phyloP scores from a whole-genome alignment of 1,140 invertebrate genomes.

The Drosophila tristis region DNA sequence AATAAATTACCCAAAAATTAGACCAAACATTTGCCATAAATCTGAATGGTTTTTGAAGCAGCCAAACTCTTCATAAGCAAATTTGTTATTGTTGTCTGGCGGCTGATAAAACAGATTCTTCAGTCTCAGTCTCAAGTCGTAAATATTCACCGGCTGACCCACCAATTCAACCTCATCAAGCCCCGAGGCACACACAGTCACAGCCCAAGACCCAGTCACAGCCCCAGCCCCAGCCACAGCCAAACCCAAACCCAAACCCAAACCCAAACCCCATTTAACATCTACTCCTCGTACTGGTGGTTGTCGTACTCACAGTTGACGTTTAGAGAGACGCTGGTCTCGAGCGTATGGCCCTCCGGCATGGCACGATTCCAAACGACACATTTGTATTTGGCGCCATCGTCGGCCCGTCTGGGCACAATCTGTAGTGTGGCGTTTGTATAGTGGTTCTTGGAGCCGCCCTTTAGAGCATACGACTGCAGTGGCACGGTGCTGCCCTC shows the following conservation, averaged over 20 bases:
- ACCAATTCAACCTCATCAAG: conserved; percentile 15
- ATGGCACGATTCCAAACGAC: conserved; percentile 95
- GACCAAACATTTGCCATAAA: not conserved
- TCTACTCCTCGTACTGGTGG: conserved; percentile 85
- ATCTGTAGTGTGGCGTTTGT: conserved; percentile 91
- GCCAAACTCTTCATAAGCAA: conserved; percentile 18
- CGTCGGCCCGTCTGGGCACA: conserved; percentile 92
- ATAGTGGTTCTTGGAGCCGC: conserved; percentile 88
- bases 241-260: conserved; percentile 8
- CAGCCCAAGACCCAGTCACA: too few relatives aligned
- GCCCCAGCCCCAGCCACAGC: too few relatives aligned
- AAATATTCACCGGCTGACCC: conserved; percentile 38
- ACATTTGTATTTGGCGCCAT: conserved; percentile 92
- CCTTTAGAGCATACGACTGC: conserved; percentile 88
- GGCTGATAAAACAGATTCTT: conserved; percentile 27
- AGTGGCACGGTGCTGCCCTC: conserved; percentile 88
- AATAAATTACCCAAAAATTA: conserved; percentile 1
- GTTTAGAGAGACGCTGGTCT: conserved; percentile 91
- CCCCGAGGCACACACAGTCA: not conserved
- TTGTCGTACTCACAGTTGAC: conserved; percentile 94
- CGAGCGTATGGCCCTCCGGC: conserved; percentile 90
- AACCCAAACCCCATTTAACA: not conserved
- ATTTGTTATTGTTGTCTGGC: not conserved
- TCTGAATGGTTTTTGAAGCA: not conserved
- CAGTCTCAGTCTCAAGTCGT: conserved; percentile 18